Conservation (phyloP, 2,797 vertebrate genomes). For the Epinephelus coioides region DNA sequence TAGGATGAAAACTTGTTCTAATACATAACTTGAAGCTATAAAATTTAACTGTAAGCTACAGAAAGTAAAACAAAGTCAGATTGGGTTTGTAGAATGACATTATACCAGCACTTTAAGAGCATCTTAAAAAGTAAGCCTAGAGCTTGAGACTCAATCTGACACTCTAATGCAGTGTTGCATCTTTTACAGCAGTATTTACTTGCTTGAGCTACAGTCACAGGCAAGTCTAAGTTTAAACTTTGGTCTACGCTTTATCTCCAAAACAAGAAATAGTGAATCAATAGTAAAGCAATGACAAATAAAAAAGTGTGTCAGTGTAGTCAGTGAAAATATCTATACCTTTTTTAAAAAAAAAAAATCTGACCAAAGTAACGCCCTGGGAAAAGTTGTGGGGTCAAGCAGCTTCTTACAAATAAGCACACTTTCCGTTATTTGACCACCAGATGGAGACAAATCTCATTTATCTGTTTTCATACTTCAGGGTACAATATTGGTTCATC, state of each 20-base stretch:
- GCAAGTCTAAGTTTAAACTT: too few species aligned
- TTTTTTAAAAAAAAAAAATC: not conserved
- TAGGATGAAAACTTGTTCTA: not conserved
- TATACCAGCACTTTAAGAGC: not conserved
- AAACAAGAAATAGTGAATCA: too few species aligned
- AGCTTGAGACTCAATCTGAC: too few species aligned
- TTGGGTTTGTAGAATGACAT: not conserved
- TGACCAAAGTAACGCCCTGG: not conserved
- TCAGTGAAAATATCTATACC: not conserved
- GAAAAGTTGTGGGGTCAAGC: not conserved
- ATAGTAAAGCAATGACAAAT: too few species aligned
- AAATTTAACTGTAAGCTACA: not conserved
- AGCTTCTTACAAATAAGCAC: not conserved
- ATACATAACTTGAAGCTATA: not conserved
- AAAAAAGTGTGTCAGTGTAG: too few species aligned
- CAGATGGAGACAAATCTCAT: conserved; percentile 8
- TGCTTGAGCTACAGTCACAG: too few species aligned
- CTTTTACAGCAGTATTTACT: too few species aligned
- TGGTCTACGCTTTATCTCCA: too few species aligned
- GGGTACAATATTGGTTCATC: not conserved
- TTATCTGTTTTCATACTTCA: not conserved
- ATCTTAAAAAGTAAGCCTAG: not conserved
- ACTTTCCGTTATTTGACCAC: conserved; percentile 3
- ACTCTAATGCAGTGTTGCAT: too few species aligned
- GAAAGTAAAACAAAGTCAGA: not conserved